These are phyloP conservation scores for Calephelis perditalis DNA, from an alignment of 2,888 invertebrate species.

Conservation along the genomic window DNA sequence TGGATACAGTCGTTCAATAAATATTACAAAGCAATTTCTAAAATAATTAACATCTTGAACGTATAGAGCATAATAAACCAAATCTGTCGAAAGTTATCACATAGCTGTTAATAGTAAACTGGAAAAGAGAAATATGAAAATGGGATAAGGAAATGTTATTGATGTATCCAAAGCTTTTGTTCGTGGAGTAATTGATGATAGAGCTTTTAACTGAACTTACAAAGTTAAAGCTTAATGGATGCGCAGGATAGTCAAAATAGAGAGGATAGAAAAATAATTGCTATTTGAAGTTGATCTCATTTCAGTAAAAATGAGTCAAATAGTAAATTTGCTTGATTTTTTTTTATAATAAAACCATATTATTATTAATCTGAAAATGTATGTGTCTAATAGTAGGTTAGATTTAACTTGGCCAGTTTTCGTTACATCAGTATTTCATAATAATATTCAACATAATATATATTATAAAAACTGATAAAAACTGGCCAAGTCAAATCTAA, in stretches of 20 bases:
- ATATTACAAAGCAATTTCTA: constrained; percentile 15
- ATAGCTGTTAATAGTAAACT: constrained; percentile 39
- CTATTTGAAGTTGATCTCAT: too few relatives aligned
- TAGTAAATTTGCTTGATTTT: too few relatives aligned
- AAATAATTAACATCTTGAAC: constrained; percentile 32
- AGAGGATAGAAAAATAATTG: too few relatives aligned
- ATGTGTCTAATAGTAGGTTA: too few relatives aligned
- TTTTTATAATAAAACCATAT: too few relatives aligned
- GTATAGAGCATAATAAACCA: constrained; percentile 28
- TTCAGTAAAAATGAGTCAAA: too few relatives aligned
- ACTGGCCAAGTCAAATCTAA: too few relatives aligned
- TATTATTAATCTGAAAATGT: too few relatives aligned
- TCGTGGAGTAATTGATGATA: constrained; percentile 16
- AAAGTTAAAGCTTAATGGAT: not conserved
- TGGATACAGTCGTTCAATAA: constrained; percentile 11
- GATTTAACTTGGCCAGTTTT: too few relatives aligned
- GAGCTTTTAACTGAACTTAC: constrained; percentile 9
- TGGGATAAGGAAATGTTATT: constrained; percentile 13
- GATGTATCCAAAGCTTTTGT: constrained; percentile 15
- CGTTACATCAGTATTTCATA: too few relatives aligned
- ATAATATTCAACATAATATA: too few relatives aligned
- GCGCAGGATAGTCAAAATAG: not conserved
- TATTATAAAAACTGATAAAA: too few relatives aligned
- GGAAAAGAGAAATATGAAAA: constrained; percentile 16
- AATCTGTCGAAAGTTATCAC: constrained; percentile 31